Evolutionary conservation across 2,888 invertebrate species (phyloP), one percentile per base, ranked within the genome.

Genomic region (Tachina fera): DNA sequence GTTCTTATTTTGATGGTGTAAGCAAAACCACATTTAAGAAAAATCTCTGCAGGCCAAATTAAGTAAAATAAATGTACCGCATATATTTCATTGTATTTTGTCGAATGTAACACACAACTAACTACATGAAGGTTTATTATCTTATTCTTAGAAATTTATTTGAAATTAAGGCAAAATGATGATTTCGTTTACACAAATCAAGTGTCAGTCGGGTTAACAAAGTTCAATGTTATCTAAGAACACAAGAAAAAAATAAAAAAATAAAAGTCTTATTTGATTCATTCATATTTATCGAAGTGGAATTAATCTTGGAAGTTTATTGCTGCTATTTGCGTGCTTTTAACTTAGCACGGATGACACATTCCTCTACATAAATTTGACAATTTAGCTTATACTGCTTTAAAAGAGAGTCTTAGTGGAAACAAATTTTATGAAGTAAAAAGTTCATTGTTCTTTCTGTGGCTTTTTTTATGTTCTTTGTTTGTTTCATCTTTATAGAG

Each of bases 241-340:
- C 4, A 14, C 1, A 14, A 31, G 16, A 60, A 45, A 74, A 61
- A 10, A 51, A 49, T 31, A 74, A 61, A 10, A 51, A 13, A 16
- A 51, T 51, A 9, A 31, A 31, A 31, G 0, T 19, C 47, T 58
- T 45, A 45, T 39, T 68, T 45, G 9, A 22, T 61, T 71, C 11
- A 47, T 53, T 79, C 11, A 53, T 14, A 51, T 63, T 53, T 45
- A 8, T 71, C 63, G 45, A 45, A 71, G 71, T 63, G 71, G 78
- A 79, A 61, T 71, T 79, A 71, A 71, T 71, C 16, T 63, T n/a
- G 53, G 70, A 31, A 53, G 53, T 45, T 53, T 43, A 45, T 79
- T 79, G 63, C 43, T 53, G n/a, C 45, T 43, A n/a, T 61, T 39
- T 53, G 39, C 39, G 0, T 31, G 43, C 1, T 43, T n/a, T 67